phyloP scores from a whole-genome alignment of 2,888 invertebrate genomes.

The Carcina quercana region DNA sequence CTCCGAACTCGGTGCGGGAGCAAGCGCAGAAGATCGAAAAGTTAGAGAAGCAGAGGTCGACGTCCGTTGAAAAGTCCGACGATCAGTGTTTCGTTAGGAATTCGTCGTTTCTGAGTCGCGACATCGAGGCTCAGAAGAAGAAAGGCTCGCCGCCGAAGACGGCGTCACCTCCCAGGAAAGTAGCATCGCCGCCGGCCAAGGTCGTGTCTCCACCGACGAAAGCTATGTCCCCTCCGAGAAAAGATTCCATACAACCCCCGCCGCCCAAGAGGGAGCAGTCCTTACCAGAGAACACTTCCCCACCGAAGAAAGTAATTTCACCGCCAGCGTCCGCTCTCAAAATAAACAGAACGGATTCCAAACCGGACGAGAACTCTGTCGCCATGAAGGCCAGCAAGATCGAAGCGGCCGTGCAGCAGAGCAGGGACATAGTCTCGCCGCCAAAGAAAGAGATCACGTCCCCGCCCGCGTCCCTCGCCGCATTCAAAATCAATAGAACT shows the following conservation, averaged over 20 bases:
- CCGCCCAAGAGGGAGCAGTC: slow-evolving; percentile 7
- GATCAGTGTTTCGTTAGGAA: slow-evolving; percentile 42
- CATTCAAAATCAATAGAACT: slow-evolving; percentile 17
- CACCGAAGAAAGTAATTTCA: slow-evolving; percentile 11
- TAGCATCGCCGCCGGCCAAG: slow-evolving; percentile 10
- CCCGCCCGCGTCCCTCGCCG: slow-evolving; percentile 20
- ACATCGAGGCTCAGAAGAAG: slow-evolving; percentile 42
- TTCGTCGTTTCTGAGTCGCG: slow-evolving; percentile 48
- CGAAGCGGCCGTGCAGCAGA: slow-evolving; percentile 17
- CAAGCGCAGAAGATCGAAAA: slow-evolving; percentile 15
- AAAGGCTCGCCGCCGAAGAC: slow-evolving; percentile 16
- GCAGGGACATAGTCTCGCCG: slow-evolving; percentile 14
- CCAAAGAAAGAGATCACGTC: slow-evolving; percentile 13
- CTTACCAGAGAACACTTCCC: slow-evolving; percentile 1
- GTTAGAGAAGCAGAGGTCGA: slow-evolving; percentile 8
- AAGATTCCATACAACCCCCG: not conserved
- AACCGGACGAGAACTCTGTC: slow-evolving; percentile 20
- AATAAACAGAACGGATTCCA: slow-evolving; percentile 19
- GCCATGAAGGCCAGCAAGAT: slow-evolving; percentile 16
- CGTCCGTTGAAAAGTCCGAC: slow-evolving; percentile 15
- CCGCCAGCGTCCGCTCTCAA: slow-evolving; percentile 23
- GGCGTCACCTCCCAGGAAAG: slow-evolving; percentile 18
- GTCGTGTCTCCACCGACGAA: slow-evolving; percentile 2
- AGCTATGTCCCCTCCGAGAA: slow-evolving; percentile 4
- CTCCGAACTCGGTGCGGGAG: slow-evolving; percentile 13